These are phyloP conservation scores for Lasioglossum calceatum DNA, from an alignment of 2,888 invertebrate genomes.

Conservation along the genomic window DNA sequence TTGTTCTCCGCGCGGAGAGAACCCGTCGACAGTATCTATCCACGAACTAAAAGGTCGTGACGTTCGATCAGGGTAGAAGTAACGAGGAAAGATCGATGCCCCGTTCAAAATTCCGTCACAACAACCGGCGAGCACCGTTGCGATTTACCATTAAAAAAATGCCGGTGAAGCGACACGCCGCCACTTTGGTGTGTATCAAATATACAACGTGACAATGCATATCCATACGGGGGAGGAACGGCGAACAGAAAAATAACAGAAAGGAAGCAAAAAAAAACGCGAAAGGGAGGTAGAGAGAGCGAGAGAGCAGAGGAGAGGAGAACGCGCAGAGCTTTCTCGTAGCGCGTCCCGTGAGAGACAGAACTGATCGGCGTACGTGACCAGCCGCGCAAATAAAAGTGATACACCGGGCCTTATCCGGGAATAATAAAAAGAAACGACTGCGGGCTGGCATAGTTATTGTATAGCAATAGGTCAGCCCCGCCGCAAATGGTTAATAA, in stretches of 20 bases:
- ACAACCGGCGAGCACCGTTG: constrained; percentile 17
- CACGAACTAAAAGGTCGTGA: constrained; percentile 3
- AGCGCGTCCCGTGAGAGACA: constrained; percentile 57
- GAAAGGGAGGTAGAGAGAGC: neutral
- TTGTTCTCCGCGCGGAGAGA: neutral
- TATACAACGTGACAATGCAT: constrained; percentile 58
- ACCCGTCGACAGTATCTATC: neutral
- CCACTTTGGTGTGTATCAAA: constrained; percentile 58
- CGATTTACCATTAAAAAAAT: constrained; percentile 26
- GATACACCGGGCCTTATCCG: constrained; percentile 68
- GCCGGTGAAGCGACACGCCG: constrained; percentile 39
- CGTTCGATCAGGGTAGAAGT: constrained; percentile 8
- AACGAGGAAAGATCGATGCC: constrained; percentile 16
- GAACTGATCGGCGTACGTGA: constrained; percentile 65
- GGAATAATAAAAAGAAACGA: constrained; percentile 73
- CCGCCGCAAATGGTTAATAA: constrained; percentile 77
- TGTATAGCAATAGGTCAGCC: constrained; percentile 71
- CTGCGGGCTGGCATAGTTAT: constrained; percentile 68
- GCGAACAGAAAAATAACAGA: constrained; percentile 12
- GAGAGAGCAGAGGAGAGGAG: constrained; percentile 16
- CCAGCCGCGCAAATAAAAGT: constrained; percentile 64
- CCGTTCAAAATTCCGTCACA: constrained; percentile 21
- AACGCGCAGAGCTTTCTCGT: constrained; percentile 29
- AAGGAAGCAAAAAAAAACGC: constrained; percentile 5
- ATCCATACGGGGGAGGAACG: constrained; percentile 37